Evolutionary conservation across 2,797 vertebrate genomes (phyloP), one percentile per base, ranked within the genome.

Genomic region (Acrossocheilus wenchowensis): DNA sequence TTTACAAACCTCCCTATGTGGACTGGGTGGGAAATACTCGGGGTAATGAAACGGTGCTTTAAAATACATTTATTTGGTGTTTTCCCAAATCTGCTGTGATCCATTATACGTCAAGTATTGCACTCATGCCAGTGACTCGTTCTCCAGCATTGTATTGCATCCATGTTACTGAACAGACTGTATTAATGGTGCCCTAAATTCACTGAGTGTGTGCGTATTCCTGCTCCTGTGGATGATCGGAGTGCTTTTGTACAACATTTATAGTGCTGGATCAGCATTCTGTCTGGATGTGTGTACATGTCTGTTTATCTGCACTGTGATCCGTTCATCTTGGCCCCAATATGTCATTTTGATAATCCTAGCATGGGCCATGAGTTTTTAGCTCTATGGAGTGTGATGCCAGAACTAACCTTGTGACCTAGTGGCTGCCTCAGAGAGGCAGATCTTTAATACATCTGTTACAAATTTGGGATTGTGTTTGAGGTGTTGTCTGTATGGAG

Each of bases 281-380:
- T 89, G 77, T 71, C 45, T 79, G 86, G 69, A 48, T 68, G 80
- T 83, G 78, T 88, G 87, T 89, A 80, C 90, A 83, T 86, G 80
- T 92, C 75, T 54, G 62, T 95, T 50, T 86, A 73, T 90, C 97
- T 96, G 97, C 98, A 98, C 98, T 99, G 98, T 98, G 96, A 98
- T 97, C 97, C 97, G 97, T 97, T 94, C 90, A 75, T 14, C 52
- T 41, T 71, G 82, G 45, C 45, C 86, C 72, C 45, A 0, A 41
- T 52, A n/a, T 64, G 64, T 77, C 64, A 71, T 79, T 75, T 72
- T 78, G 52, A 48, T 85, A 45, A 72, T 8, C 7, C 4, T 26
- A 57, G 26, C 34, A 78, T 71, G 36, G 36, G 4, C 45, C 81
- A 26, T 43, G 12, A 69, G n/a, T 50, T 48, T 86, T 82, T n/a